Evolutionary conservation across 2,888 invertebrate species (phyloP).

Genomic region (Euplagia quadripunctaria): DNA sequence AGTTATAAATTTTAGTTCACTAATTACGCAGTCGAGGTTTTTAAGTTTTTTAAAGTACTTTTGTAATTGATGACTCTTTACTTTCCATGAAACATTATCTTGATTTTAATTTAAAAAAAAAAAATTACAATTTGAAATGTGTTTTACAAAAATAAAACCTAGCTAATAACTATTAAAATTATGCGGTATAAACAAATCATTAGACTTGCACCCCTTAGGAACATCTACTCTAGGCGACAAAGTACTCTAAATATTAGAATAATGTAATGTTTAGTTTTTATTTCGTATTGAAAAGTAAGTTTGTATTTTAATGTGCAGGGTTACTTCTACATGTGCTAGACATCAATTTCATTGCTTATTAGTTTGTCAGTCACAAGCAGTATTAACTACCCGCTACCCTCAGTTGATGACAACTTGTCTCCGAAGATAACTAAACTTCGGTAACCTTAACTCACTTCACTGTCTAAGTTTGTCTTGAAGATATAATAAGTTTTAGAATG

Average conservation of each 20-base stretch:
- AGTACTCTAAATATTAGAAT: not conserved
- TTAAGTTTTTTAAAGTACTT: not conserved
- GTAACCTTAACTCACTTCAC: not conserved
- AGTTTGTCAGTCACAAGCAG: slow-evolving; percentile 14
- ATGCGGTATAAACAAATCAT: too few species aligned
- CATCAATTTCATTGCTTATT: slow-evolving; percentile 13
- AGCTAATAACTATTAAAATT: too few species aligned
- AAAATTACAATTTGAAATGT: too few species aligned
- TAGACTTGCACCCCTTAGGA: too few species aligned
- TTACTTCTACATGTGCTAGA: not conserved
- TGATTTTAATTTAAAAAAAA: not conserved
- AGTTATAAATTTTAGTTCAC: too few species aligned
- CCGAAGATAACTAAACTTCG: slow-evolving; percentile 6
- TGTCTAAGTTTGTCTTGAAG: not conserved
- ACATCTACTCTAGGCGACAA: not conserved
- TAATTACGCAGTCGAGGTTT: not conserved
- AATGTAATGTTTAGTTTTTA: not conserved
- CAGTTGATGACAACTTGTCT: slow-evolving; percentile 15
- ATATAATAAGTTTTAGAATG: not conserved
- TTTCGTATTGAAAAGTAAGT: not conserved
- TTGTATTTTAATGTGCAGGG: not conserved
- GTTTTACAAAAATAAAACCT: not conserved
- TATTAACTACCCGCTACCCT: slow-evolving; percentile 6
- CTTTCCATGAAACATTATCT: not conserved
- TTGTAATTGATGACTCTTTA: too few species aligned